Evolutionary conservation across 2,888 invertebrate species (phyloP).

Genomic region (Phortica magna): DNA sequence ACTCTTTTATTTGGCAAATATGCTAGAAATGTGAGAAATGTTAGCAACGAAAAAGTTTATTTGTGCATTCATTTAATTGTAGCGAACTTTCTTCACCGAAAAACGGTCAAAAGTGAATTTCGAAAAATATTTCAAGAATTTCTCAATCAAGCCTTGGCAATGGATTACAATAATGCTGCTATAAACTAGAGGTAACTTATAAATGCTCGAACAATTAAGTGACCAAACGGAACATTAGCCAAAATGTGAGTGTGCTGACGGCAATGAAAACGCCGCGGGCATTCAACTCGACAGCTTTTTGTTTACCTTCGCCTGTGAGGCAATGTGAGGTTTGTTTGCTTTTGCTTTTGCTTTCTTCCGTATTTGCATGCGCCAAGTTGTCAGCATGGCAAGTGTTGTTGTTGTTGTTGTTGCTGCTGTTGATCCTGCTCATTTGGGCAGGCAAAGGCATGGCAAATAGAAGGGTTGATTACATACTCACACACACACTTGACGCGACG

Average conservation of each 20-base stretch:
- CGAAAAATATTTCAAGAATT: too few species aligned
- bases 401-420: not conserved
- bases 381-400: not conserved
- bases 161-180: too few species aligned
- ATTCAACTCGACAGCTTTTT: conserved; percentile 4
- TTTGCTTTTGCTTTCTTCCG: not conserved
- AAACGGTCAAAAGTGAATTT: too few species aligned
- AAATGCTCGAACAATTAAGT: not conserved
- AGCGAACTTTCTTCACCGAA: too few species aligned
- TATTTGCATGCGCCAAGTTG: not conserved
- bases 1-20: not conserved
- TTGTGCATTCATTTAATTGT: not conserved
- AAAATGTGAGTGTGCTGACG: not conserved
- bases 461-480: not conserved
- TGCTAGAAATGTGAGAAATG: too few species aligned
- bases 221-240: not conserved
- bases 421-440: not conserved
- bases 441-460: not conserved
- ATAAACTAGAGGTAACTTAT: not conserved
- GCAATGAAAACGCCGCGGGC: not conserved
- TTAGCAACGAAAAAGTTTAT: not conserved
- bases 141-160: too few species aligned
- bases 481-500: not conserved
- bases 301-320: not conserved
- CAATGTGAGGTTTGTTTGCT: not conserved